Evolutionary conservation across 2,888 invertebrate species (phyloP).

Genomic region (Tinea pellionella): DNA sequence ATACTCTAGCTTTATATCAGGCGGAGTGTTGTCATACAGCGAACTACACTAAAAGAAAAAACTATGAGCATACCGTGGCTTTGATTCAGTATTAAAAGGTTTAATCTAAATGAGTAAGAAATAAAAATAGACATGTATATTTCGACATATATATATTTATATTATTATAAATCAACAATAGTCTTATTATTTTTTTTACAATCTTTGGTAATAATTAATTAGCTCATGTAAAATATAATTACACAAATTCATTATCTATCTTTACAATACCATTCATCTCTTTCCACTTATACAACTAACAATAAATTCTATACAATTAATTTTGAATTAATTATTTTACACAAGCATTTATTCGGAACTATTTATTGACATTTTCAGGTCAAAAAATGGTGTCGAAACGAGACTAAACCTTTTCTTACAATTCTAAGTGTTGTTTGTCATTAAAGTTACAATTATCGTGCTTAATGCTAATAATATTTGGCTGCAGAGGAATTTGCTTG

Average conservation of each 20-base stretch:
- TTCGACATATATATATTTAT: conserved; percentile 62
- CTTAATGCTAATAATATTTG: conserved; percentile 46
- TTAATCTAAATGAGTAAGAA: conserved; percentile 15
- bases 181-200: conserved; percentile 52
- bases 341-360: neutral
- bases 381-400: neutral
- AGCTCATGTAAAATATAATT: conserved; percentile 53
- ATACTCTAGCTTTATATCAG: too few species aligned
- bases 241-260: neutral
- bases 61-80: too few species aligned
- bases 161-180: conserved; percentile 70
- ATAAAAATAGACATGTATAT: neutral
- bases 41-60: too few species aligned
- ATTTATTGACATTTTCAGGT: neutral
- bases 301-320: conserved; percentile 6
- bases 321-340: neutral
- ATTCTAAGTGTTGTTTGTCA: conserved; percentile 47
- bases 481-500: conserved; percentile 44
- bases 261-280: neutral
- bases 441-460: conserved; percentile 37
- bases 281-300: neutral
- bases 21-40: too few species aligned
- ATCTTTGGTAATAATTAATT: conserved; percentile 57
- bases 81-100: too few species aligned
- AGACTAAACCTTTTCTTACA: conserved; percentile 15